Evolutionary conservation across 2,888 invertebrate genomes (phyloP), one percentile per base, ranked within the genome.

Genomic region (Serripes groenlandicus): DNA sequence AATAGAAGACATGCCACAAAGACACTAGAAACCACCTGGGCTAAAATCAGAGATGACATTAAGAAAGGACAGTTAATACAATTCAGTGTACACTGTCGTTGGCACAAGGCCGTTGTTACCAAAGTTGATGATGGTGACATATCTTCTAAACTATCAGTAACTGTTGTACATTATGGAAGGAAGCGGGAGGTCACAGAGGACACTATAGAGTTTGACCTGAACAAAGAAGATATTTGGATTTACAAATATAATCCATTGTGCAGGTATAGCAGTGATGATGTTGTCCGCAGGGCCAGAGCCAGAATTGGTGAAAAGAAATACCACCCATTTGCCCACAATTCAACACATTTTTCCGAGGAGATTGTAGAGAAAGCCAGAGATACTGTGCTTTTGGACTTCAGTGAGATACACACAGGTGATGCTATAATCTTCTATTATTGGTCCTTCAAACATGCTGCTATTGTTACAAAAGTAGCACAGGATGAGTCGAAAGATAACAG

Each of bases 71-170:
- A 72, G 18, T n/a, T 79, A 3, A 49, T 79, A 15, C 30, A 76
- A 30, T 79, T 83, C 52, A 60, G 15, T 0, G 35, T 62, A 18
- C 5, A 34, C 5, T 23, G 62, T 7, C 35, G 64, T 4, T 69
- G 52, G 32, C 78, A 83, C 42, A 71, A 75, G 26, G 83, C 52
- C 1, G 73, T 83, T 7, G 54, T 62, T 35, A 83, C 83, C 26
- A 58, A 70, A 2, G 78, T 83, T 5, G 18, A n/a, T 11, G 35
- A n/a, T n/a, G 15, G n/a, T 3, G 42, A 60, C 26, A 18, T 30
- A 21, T 30, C 35, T 3, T 78, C 81, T 7, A 21, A 42, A 30
- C 28, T 83, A 0, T n/a, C 4, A 5, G 56, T 69, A 0, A 66
- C 21, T 9, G 62, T 83, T 1, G 78, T 83, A 1, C 78, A 83